Base-by-base conservation (phyloP, 2,888 invertebrate genomes). In the Metalampra italica region DNA sequence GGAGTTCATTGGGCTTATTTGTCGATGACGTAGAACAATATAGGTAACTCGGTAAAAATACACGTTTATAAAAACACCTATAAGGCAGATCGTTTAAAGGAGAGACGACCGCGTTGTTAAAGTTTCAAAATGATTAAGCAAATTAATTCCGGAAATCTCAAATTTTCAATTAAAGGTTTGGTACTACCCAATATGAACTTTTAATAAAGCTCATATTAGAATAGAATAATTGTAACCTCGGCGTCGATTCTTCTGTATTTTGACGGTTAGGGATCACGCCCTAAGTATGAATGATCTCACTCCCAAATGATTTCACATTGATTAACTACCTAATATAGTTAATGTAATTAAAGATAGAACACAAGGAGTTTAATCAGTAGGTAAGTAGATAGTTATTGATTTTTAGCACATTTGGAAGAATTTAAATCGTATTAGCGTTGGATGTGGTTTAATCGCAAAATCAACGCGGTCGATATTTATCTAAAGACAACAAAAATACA, bases 51-150 rank as follows among this genome's bases (percentile, higher is more conserved):
- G 64, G 62, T 76, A 78, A 73, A 83, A 76, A 78, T 76, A 83
- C 63, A 77, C 75, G 22, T 22, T 77, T 81, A 80, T 80, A 82
- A 81, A 83, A 79, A 87, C 85, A 88, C 71, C 81, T 81, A 86
- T 87, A 88, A 88, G 87, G 87, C 87, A 88, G 85, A 83, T 81
- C 75, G 75, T 78, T 70, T 72, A 79, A 22, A 82, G 78, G 77
- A 80, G 71, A 68, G 57, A 57, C 57, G 72, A 71, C 75, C 73
- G 77, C 81, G 72, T 70, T 71, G 71, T 62, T 60, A 44, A 51
- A 57, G 60, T 56, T 38, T 38, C n/a, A 38, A 43, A n/a, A n/a
- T n/a, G n/a, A n/a, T n/a, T n/a, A n/a, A 51, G 4, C 34, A 9
- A 11, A 34, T 34, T 34, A 34, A 11, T 2, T 42, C 44, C 32